These are phyloP conservation scores for Sesia apiformis DNA, from an alignment of 2,888 invertebrate genomes.

Conservation along the genomic window DNA sequence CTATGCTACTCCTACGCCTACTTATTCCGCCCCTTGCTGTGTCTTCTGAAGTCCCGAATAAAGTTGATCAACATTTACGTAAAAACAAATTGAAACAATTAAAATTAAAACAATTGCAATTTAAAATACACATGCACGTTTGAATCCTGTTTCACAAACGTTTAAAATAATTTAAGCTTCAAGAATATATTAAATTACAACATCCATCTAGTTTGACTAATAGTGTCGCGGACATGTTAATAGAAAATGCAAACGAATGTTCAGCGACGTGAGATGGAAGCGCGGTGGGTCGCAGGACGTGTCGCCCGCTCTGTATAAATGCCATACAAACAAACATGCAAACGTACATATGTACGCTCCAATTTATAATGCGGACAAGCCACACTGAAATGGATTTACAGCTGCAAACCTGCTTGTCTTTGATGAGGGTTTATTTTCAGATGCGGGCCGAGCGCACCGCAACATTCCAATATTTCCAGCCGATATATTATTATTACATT, in stretches of 20 bases:
- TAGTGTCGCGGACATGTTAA: conserved; percentile 57
- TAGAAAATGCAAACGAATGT: conserved; percentile 62
- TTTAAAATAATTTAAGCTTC: too few species aligned
- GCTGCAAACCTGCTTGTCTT: conserved; percentile 73
- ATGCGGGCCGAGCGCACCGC: conserved; percentile 63
- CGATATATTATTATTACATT: conserved; percentile 73
- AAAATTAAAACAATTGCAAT: too few species aligned
- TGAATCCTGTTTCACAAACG: not conserved
- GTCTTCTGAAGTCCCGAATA: too few species aligned
- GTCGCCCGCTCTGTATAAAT: conserved; percentile 12
- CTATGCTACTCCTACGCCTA: too few species aligned
- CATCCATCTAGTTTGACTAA: conserved; percentile 52
- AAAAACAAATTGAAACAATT: too few species aligned
- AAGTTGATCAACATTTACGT: too few species aligned
- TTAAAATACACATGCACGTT: too few species aligned
- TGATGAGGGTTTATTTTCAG: conserved; percentile 73
- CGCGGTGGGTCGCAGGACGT: conserved; percentile 26
- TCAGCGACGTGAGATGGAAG: conserved; percentile 39
- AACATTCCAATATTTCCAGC: conserved; percentile 69
- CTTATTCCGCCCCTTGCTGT: too few species aligned
- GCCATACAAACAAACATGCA: conserved; percentile 24
- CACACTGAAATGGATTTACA: conserved; percentile 74
- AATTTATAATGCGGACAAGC: conserved; percentile 72
- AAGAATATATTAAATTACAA: conserved; percentile 44
- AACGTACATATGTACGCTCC: conserved; percentile 34